Conservation (phyloP, 2,888 invertebrate species). For the Catocala nupta region DNA sequence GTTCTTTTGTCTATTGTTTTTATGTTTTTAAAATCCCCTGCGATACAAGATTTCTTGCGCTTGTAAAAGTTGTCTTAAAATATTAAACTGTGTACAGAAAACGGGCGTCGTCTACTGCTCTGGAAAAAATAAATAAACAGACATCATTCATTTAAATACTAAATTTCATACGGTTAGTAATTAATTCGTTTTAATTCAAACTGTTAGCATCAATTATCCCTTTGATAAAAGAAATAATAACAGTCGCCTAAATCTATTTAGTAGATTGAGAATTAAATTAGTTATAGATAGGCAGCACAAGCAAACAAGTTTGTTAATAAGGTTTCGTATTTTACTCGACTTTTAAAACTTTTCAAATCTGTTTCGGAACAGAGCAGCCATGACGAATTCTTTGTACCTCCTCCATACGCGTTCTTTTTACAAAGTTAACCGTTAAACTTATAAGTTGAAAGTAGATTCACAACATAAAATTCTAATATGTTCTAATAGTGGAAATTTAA, state of each 20-base stretch:
- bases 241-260: slow-evolving; percentile 13
- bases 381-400: slow-evolving; percentile 6
- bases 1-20: no score
- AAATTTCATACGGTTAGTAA: no score
- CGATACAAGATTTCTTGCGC: no score
- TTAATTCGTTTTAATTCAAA: not conserved
- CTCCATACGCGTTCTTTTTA: not conserved
- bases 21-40: no score
- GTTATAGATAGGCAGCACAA: slow-evolving; percentile 15
- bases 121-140: no score
- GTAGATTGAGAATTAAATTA: slow-evolving; percentile 18
- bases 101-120: no score
- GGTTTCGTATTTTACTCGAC: slow-evolving; percentile 10
- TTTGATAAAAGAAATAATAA: not conserved
- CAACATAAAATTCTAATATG: no score
- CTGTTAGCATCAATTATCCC: not conserved
- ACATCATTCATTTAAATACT: no score
- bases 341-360: slow-evolving; percentile 18
- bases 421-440: not conserved
- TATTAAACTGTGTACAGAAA: no score
- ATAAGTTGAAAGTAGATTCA: not conserved
- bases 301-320: slow-evolving; percentile 30
- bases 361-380: slow-evolving; percentile 12
- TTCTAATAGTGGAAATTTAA: no score
- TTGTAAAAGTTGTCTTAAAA: no score